phyloP scores from a whole-genome alignment of 2,113 vertebrate species.

The Pterophyllum scalare region DNA sequence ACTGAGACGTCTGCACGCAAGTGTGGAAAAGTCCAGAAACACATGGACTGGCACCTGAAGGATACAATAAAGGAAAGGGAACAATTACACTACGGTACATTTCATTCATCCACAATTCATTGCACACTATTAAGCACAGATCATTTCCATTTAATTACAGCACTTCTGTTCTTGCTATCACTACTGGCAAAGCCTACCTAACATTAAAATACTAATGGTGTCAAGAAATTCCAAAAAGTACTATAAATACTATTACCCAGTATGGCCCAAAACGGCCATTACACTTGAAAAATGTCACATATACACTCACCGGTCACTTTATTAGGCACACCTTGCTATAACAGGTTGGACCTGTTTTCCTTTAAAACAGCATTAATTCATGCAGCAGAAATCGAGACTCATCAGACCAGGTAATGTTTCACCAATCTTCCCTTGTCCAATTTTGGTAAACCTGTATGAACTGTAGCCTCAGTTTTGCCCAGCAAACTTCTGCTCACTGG shows the following conservation, averaged over 20 bases:
- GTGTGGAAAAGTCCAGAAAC: conserved; percentile 91
- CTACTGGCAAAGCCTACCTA: not conserved
- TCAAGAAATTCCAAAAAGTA: not conserved
- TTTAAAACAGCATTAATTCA: not conserved
- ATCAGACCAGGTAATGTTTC: too few relatives aligned
- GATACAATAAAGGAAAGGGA: not conserved
- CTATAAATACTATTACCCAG: not conserved
- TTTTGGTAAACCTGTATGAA: too few relatives aligned
- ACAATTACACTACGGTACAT: not conserved
- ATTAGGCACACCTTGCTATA: not conserved
- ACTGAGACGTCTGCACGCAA: conserved; percentile 88
- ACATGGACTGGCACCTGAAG: conserved; percentile 92
- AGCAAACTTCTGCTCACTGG: too few relatives aligned
- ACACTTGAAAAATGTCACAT: not conserved
- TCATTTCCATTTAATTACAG: not conserved
- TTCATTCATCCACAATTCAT: not conserved
- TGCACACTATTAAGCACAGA: too few relatives aligned
- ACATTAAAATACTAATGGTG: not conserved
- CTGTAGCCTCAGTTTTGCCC: too few relatives aligned
- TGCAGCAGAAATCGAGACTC: too few relatives aligned
- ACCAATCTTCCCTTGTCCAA: too few relatives aligned
- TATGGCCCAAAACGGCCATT: not conserved
- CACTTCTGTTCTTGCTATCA: not conserved
- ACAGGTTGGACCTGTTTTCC: not conserved
- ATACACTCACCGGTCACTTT: not conserved